Percentiles rank a stretch among this genome's conserved stretches.
These are phyloP conservation scores for Panurus biarmicus DNA, from an alignment of 2,113 vertebrate species.

Conservation along the genomic window DNA sequence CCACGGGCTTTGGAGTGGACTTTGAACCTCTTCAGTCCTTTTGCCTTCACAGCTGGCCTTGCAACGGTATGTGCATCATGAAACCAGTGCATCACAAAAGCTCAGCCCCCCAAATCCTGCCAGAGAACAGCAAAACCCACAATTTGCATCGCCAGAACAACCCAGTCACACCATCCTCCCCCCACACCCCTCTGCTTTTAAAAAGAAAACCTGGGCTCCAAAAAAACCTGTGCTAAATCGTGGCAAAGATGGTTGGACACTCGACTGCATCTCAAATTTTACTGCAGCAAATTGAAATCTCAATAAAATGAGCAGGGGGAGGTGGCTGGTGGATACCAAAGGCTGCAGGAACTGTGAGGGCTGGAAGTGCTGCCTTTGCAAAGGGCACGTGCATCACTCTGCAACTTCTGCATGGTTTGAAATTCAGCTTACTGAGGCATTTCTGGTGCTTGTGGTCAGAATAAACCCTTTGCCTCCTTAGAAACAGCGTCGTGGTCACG, in stretches of 20 bases:
- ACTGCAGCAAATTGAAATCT: no score
- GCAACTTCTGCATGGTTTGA: neutral
- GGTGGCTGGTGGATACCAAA: neutral
- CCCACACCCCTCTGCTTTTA: no score
- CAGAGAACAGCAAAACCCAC: neutral
- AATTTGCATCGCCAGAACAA: rapidly evolving
- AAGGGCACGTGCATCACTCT: neutral
- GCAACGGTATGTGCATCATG: constrained; percentile 66
- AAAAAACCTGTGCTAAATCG: neutral
- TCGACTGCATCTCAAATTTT: no score
- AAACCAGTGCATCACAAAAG: neutral
- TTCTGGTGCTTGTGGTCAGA: neutral
- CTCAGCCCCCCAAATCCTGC: neutral
- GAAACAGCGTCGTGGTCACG: neutral
- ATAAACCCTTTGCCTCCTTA: neutral
- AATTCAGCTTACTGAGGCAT: neutral
- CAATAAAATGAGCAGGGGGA: neutral
- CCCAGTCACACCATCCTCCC: no score
- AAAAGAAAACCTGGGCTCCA: neutral
- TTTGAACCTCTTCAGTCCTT: constrained; percentile 80
- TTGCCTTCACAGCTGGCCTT: constrained; percentile 79
- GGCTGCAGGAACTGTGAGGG: neutral
- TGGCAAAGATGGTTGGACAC: no score
- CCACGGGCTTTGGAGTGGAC: constrained; percentile 73
- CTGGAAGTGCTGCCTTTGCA: neutral